These are phyloP conservation scores for Drosophila subpulchrella DNA, from an alignment of 1,140 invertebrate species.

Conservation along the genomic window DNA sequence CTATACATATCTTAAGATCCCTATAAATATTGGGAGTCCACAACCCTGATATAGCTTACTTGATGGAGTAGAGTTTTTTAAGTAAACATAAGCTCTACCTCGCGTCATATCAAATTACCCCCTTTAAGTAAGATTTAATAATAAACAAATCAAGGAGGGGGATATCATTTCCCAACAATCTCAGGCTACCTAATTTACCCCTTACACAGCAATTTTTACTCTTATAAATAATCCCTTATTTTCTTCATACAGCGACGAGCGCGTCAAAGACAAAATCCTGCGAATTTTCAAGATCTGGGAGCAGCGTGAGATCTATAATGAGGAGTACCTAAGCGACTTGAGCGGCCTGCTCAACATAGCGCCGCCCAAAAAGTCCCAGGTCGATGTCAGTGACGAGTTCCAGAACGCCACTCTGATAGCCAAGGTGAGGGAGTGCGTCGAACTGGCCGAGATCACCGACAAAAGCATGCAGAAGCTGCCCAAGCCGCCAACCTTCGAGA, in stretches of 20 bases:
- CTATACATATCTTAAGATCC: too few relatives aligned
- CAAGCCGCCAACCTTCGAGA: constrained; percentile 76
- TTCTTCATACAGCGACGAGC: constrained; percentile 89
- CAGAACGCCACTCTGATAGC: constrained; percentile 83
- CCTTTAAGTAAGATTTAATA: too few relatives aligned
- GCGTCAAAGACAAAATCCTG: constrained; percentile 93
- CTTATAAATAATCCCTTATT: background rate
- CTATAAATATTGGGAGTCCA: too few relatives aligned
- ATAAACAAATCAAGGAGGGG: too few relatives aligned
- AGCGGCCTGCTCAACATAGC: constrained; percentile 91
- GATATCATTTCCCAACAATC: too few relatives aligned
- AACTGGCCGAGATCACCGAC: constrained; percentile 78
- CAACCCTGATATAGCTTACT: too few relatives aligned
- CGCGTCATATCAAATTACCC: too few relatives aligned
- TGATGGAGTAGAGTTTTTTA: too few relatives aligned
- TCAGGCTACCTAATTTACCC: too few relatives aligned
- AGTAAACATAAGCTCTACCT: too few relatives aligned
- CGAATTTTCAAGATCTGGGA: constrained; percentile 98
- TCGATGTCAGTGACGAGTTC: constrained; percentile 84
- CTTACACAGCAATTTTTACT: too few relatives aligned
- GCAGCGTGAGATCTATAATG: constrained; percentile 94
- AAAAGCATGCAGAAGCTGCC: constrained; percentile 83
- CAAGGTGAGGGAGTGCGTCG: constrained; percentile 86
- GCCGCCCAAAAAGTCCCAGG: constrained; percentile 89
- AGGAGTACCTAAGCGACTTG: constrained; percentile 93